These are phyloP conservation scores for Corythornis leucogaster DNA, from an alignment of 2,797 vertebrate genomes.

Conservation along the genomic window DNA sequence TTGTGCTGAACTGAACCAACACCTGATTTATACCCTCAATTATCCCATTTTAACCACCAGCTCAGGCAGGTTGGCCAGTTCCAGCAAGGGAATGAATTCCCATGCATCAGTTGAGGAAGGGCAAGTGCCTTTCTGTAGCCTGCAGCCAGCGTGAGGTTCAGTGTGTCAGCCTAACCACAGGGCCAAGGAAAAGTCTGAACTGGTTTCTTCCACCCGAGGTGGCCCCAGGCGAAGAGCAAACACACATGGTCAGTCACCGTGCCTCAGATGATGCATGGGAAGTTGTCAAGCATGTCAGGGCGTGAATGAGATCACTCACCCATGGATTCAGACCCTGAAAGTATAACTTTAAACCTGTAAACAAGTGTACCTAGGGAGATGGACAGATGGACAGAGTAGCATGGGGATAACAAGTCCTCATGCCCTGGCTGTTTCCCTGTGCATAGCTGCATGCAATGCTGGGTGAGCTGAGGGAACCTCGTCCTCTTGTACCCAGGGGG, in stretches of 20 bases:
- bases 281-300: conserved; percentile 45
- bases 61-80: background rate
- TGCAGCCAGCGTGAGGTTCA: background rate
- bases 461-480: background rate
- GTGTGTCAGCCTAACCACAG: conserved; percentile 12
- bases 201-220: conserved; percentile 25
- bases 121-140: background rate
- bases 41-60: background rate
- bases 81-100: background rate
- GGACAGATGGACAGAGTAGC: conserved; percentile 19
- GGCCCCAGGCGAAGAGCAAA: background rate
- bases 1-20: background rate
- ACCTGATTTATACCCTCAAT: background rate
- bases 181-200: conserved; percentile 19
- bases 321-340: conserved; percentile 15
- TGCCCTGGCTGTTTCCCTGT: background rate
- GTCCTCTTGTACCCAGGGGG: background rate
- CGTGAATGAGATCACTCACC: conserved; percentile 55
- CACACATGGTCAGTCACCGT: conserved; percentile 46
- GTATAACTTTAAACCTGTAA: conserved; percentile 12
- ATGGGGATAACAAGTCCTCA: background rate
- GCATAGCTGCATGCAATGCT: background rate
- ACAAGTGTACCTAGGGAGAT: background rate
- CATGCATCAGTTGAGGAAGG: background rate
- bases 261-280: conserved; percentile 4